Base-by-base conservation (phyloP, 2,888 invertebrate species). In the Lepidochitona cinerea region DNA sequence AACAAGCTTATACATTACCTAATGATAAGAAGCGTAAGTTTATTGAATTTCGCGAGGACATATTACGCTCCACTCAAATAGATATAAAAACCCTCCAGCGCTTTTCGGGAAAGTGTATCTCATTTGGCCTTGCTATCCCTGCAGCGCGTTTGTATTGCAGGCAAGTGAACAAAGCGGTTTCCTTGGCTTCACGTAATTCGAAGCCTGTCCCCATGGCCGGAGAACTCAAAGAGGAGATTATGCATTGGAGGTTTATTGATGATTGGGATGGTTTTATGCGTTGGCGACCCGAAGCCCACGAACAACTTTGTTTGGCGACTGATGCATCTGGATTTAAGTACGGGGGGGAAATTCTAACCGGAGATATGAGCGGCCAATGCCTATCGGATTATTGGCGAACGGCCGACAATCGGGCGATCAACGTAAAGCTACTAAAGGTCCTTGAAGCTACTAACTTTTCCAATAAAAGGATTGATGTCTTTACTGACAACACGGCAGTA, bases 41-140 rank as follows among this genome's bases (percentile, higher is more conserved):
- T 14, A 68, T 1, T 26, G 14, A 18, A 4, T 35, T 69, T 29
- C 37, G 52, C 12, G 69, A 69, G 2, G 7, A 29, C 5, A 69
- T 69, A 29, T 41, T 69, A 23, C 32, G 26, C 9, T 49, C 32
- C 26, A n/a, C 12, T 49, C 4, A 32, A 5, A 29, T 52, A 4
- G 9, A 9, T 26, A 33, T 69, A 12, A 69, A 33, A 7, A 69
- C 69, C n/a, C 67, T 72, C 5, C 72, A 72, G 37, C 67, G 37
- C 14, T 52, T 72, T n/a, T 18, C 37, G 18, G 72, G 72, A 1
- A 72, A 67, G 37, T 66, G 66, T 49, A 37, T 71, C 26, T 71
- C 71, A n/a, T 18, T 71, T 14, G 64, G 32, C 3, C 29, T 72
- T 4, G 72, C 67, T 5, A 37, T 72, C 32, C 72, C 72, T 6